Evolutionary conservation across 2,888 invertebrate genomes (phyloP).

Genomic region (Coleophora flavipennella): DNA sequence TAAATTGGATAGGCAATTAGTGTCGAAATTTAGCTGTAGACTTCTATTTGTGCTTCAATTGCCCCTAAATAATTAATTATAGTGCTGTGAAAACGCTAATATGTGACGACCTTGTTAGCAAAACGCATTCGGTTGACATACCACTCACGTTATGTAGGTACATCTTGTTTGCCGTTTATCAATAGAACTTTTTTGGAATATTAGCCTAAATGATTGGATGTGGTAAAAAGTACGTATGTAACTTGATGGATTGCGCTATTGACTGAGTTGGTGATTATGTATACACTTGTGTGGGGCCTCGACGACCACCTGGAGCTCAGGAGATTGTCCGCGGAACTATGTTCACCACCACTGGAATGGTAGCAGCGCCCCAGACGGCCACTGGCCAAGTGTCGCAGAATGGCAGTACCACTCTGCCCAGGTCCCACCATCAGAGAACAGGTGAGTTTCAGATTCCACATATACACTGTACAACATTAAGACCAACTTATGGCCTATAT

Average conservation of each 20-base stretch:
- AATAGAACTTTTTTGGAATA: constrained; percentile 19
- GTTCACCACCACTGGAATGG: constrained; percentile 55
- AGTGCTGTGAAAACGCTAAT: constrained; percentile 20
- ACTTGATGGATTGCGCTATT: constrained; percentile 7
- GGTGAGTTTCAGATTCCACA: constrained; percentile 28
- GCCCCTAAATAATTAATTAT: constrained; percentile 19
- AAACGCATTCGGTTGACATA: constrained; percentile 44
- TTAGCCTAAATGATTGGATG: constrained; percentile 15
- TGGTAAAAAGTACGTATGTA: background rate
- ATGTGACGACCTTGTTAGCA: constrained; percentile 50
- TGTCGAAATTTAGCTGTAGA: constrained; percentile 19
- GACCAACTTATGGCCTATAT: too few relatives aligned
- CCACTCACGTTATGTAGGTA: constrained; percentile 24
- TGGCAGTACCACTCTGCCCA: constrained; percentile 62
- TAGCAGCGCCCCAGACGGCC: constrained; percentile 60
- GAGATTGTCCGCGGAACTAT: constrained; percentile 34
- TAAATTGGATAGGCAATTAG: constrained; percentile 22
- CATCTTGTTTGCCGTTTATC: constrained; percentile 16
- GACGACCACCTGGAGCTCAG: constrained; percentile 58
- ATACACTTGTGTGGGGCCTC: constrained; percentile 51
- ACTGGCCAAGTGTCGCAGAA: constrained; percentile 58
- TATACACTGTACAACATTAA: too few relatives aligned
- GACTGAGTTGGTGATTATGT: constrained; percentile 49
- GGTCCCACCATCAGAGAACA: constrained; percentile 66
- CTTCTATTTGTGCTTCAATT: constrained; percentile 14